phyloP scores from a whole-genome alignment of 2,797 vertebrate species.

The Pseudomugil gertrudae region DNA sequence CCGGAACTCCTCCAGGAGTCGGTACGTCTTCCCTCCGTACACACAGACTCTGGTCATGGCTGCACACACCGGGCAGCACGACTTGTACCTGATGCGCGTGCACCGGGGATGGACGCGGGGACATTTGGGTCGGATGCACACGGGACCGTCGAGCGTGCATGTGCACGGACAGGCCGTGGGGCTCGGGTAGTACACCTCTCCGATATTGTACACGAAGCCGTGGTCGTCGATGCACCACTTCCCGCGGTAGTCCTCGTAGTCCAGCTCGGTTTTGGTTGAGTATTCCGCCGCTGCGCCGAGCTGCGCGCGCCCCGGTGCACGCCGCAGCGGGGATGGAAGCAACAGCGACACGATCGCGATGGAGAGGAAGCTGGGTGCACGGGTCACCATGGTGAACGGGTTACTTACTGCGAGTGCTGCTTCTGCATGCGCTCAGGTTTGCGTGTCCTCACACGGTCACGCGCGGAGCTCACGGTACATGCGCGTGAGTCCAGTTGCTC shows the following conservation, averaged over 20 bases:
- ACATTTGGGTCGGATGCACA: slow-evolving; percentile 81
- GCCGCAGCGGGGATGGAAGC: slow-evolving; percentile 6
- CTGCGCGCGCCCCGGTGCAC: slow-evolving; percentile 10
- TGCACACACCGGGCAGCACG: slow-evolving; percentile 83
- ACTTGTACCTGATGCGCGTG: slow-evolving; percentile 77
- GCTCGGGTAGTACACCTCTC: slow-evolving; percentile 80
- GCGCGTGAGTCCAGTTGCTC: slow-evolving; percentile 1
- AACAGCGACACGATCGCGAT: slow-evolving; percentile 46
- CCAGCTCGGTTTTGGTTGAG: slow-evolving; percentile 72
- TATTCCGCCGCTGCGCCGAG: slow-evolving; percentile 55
- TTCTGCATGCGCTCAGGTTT: slow-evolving; percentile 5
- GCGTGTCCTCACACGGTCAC: slow-evolving; percentile 15
- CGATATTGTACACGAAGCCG: slow-evolving; percentile 82
- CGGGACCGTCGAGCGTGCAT: slow-evolving; percentile 82
- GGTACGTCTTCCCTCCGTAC: slow-evolving; percentile 79
- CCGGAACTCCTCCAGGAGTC: slow-evolving; percentile 82
- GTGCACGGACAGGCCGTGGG: slow-evolving; percentile 82
- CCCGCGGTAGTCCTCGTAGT: slow-evolving; percentile 84
- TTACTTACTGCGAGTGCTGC: background rate
- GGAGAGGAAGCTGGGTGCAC: slow-evolving; percentile 40
- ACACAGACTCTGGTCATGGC: slow-evolving; percentile 80
- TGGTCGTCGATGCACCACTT: slow-evolving; percentile 84
- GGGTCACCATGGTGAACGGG: slow-evolving; percentile 63
- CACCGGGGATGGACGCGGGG: slow-evolving; percentile 82
- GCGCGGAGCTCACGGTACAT: slow-evolving; percentile 26